A percentile compares a stretch with the other conserved stretches of the same genome.
These are phyloP conservation scores for Crypturellus tataupa DNA, from an alignment of 2,797 vertebrate species.

Conservation along the genomic window DNA sequence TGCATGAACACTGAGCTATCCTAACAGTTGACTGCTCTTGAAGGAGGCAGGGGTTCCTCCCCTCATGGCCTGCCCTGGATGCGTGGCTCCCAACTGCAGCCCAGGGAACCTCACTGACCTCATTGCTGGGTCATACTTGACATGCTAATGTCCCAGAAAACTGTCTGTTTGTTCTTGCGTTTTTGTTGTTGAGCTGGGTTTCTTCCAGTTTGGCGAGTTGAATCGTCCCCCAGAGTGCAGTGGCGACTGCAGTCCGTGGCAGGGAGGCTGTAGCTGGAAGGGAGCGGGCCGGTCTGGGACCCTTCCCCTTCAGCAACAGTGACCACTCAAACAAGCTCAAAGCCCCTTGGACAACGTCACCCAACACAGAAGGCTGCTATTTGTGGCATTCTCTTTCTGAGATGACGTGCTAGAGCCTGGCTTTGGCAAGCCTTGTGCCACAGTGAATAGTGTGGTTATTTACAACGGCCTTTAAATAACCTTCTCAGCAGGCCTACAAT, in stretches of 20 bases:
- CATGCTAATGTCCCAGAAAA: neutral
- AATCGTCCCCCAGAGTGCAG: neutral
- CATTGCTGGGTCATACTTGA: neutral
- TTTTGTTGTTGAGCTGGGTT: neutral
- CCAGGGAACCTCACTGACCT: neutral
- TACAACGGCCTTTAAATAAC: slow-evolving; percentile 67
- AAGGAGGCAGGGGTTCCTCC: neutral
- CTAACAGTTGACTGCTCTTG: neutral
- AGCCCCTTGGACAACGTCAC: neutral
- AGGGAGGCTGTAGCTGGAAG: neutral
- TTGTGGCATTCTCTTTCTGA: neutral
- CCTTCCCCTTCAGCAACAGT: neutral
- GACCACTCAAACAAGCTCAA: neutral
- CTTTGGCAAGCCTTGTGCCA: slow-evolving; percentile 26
- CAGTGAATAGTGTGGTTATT: slow-evolving; percentile 41
- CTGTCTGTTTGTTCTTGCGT: neutral
- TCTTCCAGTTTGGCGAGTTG: neutral
- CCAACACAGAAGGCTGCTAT: neutral
- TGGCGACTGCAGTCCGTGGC: neutral
- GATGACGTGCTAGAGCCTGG: neutral
- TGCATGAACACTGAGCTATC: neutral
- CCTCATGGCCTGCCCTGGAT: neutral
- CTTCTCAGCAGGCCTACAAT: slow-evolving; percentile 68
- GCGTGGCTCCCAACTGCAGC: neutral
- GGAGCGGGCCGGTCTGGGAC: neutral